phyloP scores from a whole-genome alignment of 2,888 invertebrate genomes.

The Oscheius myriophilus region DNA sequence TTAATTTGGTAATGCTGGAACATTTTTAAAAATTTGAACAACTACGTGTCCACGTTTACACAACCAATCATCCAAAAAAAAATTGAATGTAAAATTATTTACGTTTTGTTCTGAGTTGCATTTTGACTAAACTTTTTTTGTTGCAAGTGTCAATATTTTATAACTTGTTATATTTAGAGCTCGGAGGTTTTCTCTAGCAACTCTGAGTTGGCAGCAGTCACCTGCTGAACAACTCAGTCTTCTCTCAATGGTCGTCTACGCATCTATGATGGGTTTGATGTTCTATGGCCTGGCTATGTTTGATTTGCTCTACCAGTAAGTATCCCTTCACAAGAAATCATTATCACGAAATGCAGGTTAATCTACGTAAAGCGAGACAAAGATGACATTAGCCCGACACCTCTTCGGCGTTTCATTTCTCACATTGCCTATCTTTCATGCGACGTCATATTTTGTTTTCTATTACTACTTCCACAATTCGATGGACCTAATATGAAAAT shows the following conservation, averaged over 20 bases:
- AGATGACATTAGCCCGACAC: constrained; percentile 22
- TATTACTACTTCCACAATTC: constrained; percentile 21
- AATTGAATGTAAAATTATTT: too few species aligned
- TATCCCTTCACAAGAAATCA: too few species aligned
- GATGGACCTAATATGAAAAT: constrained; percentile 4
- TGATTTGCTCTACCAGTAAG: constrained; percentile 30
- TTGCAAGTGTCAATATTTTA: too few species aligned
- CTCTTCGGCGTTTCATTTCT: constrained; percentile 9
- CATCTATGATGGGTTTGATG: constrained; percentile 31
- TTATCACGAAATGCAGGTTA: too few species aligned
- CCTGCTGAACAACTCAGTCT: constrained; percentile 19
- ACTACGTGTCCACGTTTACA: too few species aligned
- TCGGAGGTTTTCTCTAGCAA: constrained; percentile 11
- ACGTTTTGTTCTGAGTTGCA: too few species aligned
- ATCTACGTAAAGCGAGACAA: constrained; percentile 23
- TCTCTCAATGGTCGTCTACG: constrained; percentile 27
- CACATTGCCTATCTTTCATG: constrained; percentile 25
- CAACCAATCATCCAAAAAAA: too few species aligned
- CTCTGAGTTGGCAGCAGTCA: constrained; percentile 25
- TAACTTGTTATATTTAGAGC: constrained; percentile 16
- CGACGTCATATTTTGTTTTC: constrained; percentile 23
- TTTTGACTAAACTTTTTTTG: too few species aligned
- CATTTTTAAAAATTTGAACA: too few species aligned
- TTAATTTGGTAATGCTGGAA: too few species aligned
- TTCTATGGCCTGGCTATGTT: constrained; percentile 28